Evolutionary conservation across 92 coral and sea anemone species (phyloP), one percentile per base, ranked within the genome.

Genomic region (Zoanthus sociatus): DNA sequence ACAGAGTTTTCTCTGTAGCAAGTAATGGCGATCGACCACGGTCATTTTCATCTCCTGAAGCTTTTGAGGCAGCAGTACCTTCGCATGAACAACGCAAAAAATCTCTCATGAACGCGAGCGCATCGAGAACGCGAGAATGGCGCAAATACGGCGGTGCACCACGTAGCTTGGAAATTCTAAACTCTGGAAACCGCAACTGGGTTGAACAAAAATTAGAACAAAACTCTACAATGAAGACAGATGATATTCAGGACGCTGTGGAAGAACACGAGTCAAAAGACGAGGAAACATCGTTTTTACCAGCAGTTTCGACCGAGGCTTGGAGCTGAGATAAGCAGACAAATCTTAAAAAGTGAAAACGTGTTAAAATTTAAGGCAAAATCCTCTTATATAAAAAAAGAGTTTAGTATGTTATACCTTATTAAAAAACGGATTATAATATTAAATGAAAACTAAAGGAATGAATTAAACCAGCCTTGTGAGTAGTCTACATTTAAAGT

Each of bases 1-100:
- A 88, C 51, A 77, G 94, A 18, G 46, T 95, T 20, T 33, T 93
- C 9, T 60, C 70, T 68, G 72, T 18, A 2, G 64, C 63, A 9
- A 31, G 72, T 42, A 21, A n/a, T 13, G 46, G 54, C 66, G 18
- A 60, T 4, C 60, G 84, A 21, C 63, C 74, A 20, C 32, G 85
- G 1, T 47, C 85, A 7, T 46, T 53, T 18, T 81, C 85, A 11
- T 73, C 47, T 67, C n/a, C 76, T 47, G 10, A 0, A 9, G 9
- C 26, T 44, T 81, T 63, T 31, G 68, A 75, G 48, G 73, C 71
- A 18, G 11, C 45, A 64, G 45, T 14, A 11, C 6, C 21, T 13
- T 66, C 45, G 42, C 12, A 47, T 26, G 26, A 81, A 18, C 18
- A 33, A 44, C 58, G 66, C 45, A 71, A 51, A 1, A 81, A 64